Conservation (phyloP, 2,113 vertebrate genomes). For the Amphiprion ocellaris region DNA sequence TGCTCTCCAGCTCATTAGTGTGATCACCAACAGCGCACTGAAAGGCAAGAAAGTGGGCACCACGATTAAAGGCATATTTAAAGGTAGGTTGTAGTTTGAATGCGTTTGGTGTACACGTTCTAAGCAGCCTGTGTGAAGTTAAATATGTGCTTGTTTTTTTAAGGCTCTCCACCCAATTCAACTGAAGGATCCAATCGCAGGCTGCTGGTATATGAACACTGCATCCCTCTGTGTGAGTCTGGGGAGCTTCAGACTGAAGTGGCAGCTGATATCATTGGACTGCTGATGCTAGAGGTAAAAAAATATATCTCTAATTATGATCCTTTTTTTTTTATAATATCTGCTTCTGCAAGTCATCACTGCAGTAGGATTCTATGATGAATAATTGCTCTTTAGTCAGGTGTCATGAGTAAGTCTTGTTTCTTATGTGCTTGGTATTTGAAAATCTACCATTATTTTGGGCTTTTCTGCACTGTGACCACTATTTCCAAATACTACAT, state of each 20-base stretch:
- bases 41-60: slow-evolving; percentile 87
- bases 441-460: too few species aligned
- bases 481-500: too few species aligned
- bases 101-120: not conserved
- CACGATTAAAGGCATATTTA: slow-evolving; percentile 90
- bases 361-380: too few species aligned
- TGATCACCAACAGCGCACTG: slow-evolving; percentile 88
- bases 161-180: slow-evolving; percentile 89
- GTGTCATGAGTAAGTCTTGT: too few species aligned
- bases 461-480: too few species aligned
- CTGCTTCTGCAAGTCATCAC: too few species aligned
- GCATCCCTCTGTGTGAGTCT: slow-evolving; percentile 91
- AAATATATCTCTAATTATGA: not conserved
- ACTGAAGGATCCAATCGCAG: slow-evolving; percentile 86
- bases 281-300: slow-evolving; percentile 95
- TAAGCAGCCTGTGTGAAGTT: not conserved
- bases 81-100: slow-evolving; percentile 81
- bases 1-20: slow-evolving; percentile 79
- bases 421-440: too few species aligned
- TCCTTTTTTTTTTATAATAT: too few species aligned
- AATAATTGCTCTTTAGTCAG: too few species aligned
- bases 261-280: slow-evolving; percentile 91
- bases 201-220: slow-evolving; percentile 89
- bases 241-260: slow-evolving; percentile 91
- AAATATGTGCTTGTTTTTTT: not conserved